Evolutionary conservation across 2,888 invertebrate genomes (phyloP), one percentile per base, ranked within the genome.

Genomic region (Agonopterix heracliana): DNA sequence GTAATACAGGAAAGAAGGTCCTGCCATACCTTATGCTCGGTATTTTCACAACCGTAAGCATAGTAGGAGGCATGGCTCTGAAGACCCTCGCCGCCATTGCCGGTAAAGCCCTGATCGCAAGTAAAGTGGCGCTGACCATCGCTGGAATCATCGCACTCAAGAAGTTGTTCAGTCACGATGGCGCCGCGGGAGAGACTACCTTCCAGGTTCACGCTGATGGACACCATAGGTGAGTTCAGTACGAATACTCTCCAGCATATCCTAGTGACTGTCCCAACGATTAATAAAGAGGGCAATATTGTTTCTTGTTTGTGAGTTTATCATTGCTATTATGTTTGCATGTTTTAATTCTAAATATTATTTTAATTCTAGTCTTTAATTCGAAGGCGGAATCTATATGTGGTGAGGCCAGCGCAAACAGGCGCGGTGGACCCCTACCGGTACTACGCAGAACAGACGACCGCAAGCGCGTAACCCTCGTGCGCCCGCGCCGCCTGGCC

Each of bases 81-180:
- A 93, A 93, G 78, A 92, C 92, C 26, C 78, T 93, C 56, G 93
- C 93, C 48, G 88, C 92, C 34, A 91, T 93, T 63, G 93, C 93
- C 45, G 93, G 92, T 44, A 93, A 93, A 74, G 93, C 93, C 36
- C 83, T 94, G 55, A 90, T 94, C 54, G 92, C 93, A 59, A 92
- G 93, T 72, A 94, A 94, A 73, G 92, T 93, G 45, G 93, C 93
- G 1, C 76, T 94, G 51, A 92, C 93, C 53, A 93, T 94, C 61
- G 92, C 93, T 54, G 91, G 93, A 48, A 92, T 93, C 51, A 92
- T 93, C 61, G 93, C 91, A 14, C 77, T 93, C 60, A 93, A 93
- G 83, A 93, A 93, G 74, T 86, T 94, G 57, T 93, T 93, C 81
- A 91, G 92, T 54, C 91, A 92, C 56, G 92, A 93, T 58, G 81